phyloP scores from a whole-genome alignment of 2,888 invertebrate genomes.

The Andrena bicolor region DNA sequence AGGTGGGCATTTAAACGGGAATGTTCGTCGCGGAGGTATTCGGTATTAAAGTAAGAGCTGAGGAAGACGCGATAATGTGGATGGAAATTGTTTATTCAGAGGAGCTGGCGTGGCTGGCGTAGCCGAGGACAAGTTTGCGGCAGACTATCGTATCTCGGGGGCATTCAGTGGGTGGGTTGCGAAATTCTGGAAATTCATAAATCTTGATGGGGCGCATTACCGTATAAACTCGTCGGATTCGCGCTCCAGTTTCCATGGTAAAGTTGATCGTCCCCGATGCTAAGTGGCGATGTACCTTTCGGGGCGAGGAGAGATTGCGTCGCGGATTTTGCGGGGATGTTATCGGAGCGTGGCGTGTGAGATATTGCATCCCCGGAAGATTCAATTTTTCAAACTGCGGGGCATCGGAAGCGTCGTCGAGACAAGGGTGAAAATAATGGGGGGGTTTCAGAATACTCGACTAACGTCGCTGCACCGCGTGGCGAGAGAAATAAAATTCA shows the following conservation, averaged over 20 bases:
- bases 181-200: not conserved
- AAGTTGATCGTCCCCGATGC: not conserved
- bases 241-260: not conserved
- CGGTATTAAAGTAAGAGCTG: not conserved
- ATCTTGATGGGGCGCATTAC: conserved; percentile 7
- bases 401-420: not conserved
- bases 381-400: not conserved
- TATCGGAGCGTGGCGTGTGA: not conserved
- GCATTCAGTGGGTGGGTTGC: not conserved
- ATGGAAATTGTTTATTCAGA: conserved; percentile 2
- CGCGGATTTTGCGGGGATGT: not conserved
- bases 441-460: too few relatives aligned
- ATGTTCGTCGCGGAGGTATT: not conserved
- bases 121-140: not conserved
- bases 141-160: not conserved
- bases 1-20: too few relatives aligned
- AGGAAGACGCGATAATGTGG: not conserved
- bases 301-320: not conserved
- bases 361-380: not conserved
- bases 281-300: not conserved
- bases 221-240: conserved; percentile 8
- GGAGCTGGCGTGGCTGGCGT: not conserved
- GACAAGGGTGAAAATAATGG: not conserved
- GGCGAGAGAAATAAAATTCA: not conserved
- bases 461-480: too few relatives aligned